These are phyloP conservation scores for Siderastrea siderea DNA, from an alignment of 92 coral and sea anemone genomes.

Conservation along the genomic window DNA sequence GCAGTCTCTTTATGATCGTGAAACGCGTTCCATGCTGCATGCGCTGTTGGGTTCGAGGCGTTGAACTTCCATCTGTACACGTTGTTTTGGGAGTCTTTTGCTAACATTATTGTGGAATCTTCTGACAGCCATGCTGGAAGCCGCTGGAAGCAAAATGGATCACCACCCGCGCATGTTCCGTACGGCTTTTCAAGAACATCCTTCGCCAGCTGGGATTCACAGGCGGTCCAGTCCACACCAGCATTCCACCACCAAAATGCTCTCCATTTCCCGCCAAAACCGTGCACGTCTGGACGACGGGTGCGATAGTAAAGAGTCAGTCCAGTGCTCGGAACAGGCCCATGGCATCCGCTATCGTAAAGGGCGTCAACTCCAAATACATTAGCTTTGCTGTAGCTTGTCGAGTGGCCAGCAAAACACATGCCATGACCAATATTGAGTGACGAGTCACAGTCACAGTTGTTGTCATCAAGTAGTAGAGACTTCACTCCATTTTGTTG, in stretches of 20 bases:
- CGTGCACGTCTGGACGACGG: slow-evolving; percentile 44
- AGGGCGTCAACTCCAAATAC: slow-evolving; percentile 75
- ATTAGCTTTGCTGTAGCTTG: slow-evolving; percentile 53
- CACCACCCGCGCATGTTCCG: slow-evolving; percentile 72
- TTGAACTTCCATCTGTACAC: slow-evolving; percentile 72
- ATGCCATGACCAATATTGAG: slow-evolving; percentile 81
- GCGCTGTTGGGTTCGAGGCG: slow-evolving; percentile 65
- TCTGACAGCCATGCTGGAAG: slow-evolving; percentile 81
- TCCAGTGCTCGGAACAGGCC: slow-evolving; percentile 55
- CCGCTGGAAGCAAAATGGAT: slow-evolving; percentile 77
- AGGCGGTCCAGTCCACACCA: slow-evolving; percentile 74
- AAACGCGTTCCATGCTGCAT: slow-evolving; percentile 81
- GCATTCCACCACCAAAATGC: slow-evolving; percentile 90
- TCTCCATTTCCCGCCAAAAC: slow-evolving; percentile 67
- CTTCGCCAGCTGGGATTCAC: slow-evolving; percentile 21
- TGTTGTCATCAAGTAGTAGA: slow-evolving; percentile 75
- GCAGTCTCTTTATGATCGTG: slow-evolving; percentile 78
- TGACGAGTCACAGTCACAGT: slow-evolving; percentile 74
- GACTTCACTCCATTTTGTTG: slow-evolving; percentile 77
- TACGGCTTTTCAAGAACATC: slow-evolving; percentile 82
- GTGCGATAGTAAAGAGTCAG: slow-evolving; percentile 75
- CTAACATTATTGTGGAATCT: slow-evolving; percentile 71
- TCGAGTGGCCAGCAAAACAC: slow-evolving; percentile 66
- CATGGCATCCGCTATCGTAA: slow-evolving; percentile 73
- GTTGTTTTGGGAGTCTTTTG: slow-evolving; percentile 63